These are phyloP conservation scores for Ceramica pisi DNA, from an alignment of 2,888 invertebrate genomes.

Conservation along the genomic window DNA sequence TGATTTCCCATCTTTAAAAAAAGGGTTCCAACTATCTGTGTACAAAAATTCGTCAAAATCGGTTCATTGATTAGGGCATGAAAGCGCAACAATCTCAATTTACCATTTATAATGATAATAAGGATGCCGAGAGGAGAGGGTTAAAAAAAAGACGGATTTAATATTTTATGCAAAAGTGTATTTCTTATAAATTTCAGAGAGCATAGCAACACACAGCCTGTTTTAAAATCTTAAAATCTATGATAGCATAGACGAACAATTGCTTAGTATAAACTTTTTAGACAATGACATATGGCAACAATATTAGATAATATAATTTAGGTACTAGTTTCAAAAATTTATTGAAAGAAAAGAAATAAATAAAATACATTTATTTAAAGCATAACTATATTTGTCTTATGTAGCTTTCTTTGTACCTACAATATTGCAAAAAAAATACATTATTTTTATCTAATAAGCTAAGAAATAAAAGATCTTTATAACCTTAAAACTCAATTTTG, in stretches of 20 bases:
- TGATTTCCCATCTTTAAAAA: too few species aligned
- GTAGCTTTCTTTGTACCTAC: slow-evolving; percentile 18
- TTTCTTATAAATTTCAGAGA: slow-evolving; percentile 53
- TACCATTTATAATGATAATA: too few species aligned
- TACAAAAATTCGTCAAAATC: too few species aligned
- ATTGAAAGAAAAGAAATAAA: neutral
- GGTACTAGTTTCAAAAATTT: neutral
- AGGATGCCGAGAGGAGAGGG: neutral
- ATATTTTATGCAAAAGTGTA: slow-evolving; percentile 39
- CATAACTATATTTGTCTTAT: neutral
- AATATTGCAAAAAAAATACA: slow-evolving; percentile 15
- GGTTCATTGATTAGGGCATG: too few species aligned
- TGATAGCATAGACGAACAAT: slow-evolving; percentile 21
- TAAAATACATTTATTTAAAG: slow-evolving; percentile 6
- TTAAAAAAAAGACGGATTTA: neutral
- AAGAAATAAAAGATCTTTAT: slow-evolving; percentile 2
- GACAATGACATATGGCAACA: slow-evolving; percentile 3
- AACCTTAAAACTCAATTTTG: neutral
- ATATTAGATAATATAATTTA: slow-evolving; percentile 1
- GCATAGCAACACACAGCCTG: slow-evolving; percentile 43
- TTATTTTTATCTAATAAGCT: neutral
- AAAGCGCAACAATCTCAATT: too few species aligned
- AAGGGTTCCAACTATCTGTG: too few species aligned
- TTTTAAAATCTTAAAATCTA: slow-evolving; percentile 43
- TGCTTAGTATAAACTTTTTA: slow-evolving; percentile 13